Evolutionary conservation across 1,140 invertebrate genomes (phyloP).

Genomic region (Bradynema listronoti): DNA sequence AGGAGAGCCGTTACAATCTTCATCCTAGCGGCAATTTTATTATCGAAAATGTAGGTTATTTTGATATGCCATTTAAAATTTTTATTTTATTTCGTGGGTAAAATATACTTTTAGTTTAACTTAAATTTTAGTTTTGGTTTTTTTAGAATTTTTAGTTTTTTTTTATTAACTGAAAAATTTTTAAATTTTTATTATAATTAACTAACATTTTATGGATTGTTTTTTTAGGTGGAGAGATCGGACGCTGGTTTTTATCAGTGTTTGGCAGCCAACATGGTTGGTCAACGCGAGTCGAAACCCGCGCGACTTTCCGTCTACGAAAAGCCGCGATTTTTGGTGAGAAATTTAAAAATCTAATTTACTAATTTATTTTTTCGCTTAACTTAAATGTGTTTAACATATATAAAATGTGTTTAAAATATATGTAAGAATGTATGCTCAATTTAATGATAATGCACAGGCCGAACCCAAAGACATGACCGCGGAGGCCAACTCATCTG

Average conservation of each 20-base stretch:
- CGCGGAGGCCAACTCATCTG: conserved; percentile 39
- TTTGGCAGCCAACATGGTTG: conserved; percentile 34
- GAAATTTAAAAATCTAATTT: too few species aligned
- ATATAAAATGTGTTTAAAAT: too few species aligned
- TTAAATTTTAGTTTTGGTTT: too few species aligned
- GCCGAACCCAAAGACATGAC: conserved; percentile 34
- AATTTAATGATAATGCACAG: conserved; percentile 17
- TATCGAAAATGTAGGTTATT: conserved; percentile 38
- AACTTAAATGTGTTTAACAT: background rate
- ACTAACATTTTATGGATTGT: too few species aligned
- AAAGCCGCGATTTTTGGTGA: conserved; percentile 40
- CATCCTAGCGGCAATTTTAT: conserved; percentile 38
- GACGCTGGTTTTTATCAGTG: conserved; percentile 42
- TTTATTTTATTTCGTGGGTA: too few species aligned
- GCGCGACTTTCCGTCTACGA: conserved; percentile 37
- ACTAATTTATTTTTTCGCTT: conserved; percentile 6
- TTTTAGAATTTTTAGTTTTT: too few species aligned
- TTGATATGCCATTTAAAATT: too few species aligned
- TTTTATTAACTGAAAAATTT: too few species aligned
- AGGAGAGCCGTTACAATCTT: conserved; percentile 24
- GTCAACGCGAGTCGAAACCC: conserved; percentile 31
- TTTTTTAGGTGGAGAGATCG: conserved; percentile 39
- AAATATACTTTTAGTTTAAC: too few species aligned
- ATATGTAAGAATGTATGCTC: too few species aligned
- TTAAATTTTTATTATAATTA: too few species aligned